A percentile compares a stretch with the other conserved stretches of the same genome.
These are phyloP conservation scores for Empis livida DNA, from an alignment of 2,888 invertebrate genomes.

Conservation along the genomic window DNA sequence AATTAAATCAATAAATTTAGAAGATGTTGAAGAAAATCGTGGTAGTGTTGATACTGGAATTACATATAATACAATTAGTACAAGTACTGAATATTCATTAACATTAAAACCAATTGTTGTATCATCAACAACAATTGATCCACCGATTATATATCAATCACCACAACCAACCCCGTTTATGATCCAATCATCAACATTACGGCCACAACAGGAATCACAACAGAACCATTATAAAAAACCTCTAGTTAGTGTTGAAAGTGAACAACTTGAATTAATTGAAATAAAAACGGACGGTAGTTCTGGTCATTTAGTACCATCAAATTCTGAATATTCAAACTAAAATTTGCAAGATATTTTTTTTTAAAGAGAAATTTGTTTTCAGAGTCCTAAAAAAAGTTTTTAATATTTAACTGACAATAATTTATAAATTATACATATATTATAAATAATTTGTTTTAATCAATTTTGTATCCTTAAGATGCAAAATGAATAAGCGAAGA, in stretches of 20 bases:
- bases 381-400: too few species aligned
- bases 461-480: too few species aligned
- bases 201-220: constrained; percentile 5
- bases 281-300: constrained; percentile 33
- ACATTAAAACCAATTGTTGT: constrained; percentile 28
- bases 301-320: constrained; percentile 27
- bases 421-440: too few species aligned
- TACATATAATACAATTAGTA: not conserved
- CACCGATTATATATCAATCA: constrained; percentile 11
- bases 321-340: too few species aligned
- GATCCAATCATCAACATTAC: constrained; percentile 3
- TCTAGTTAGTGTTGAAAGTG: constrained; percentile 27
- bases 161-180: constrained; percentile 14
- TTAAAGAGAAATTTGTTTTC: too few species aligned
- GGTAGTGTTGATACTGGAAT: constrained; percentile 1
- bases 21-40: constrained; percentile 3
- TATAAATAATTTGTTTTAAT: too few species aligned
- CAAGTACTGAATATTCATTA: constrained; percentile 12
- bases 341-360: too few species aligned
- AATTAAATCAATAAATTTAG: constrained; percentile 2
- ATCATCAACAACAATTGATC: constrained; percentile 25
- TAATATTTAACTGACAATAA: too few species aligned
- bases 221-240: constrained; percentile 13
- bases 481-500: too few species aligned
- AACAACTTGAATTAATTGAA: constrained; percentile 36